These are phyloP conservation scores for Apostichopus japonicus DNA, from an alignment of 35 echinoderm and acorn worm species.

Conservation along the genomic window DNA sequence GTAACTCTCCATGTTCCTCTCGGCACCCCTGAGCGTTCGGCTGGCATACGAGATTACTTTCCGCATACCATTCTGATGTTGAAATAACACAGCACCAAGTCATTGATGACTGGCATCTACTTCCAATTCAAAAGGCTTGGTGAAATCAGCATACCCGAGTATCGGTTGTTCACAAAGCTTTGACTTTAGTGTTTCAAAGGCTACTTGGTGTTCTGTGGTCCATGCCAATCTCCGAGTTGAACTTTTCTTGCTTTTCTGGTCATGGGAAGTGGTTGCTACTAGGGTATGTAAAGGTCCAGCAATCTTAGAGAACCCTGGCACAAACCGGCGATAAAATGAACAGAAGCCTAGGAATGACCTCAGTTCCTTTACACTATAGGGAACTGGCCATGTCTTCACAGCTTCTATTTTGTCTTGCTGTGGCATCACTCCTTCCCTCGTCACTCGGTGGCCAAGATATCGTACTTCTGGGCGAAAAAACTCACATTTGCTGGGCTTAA, in stretches of 20 bases:
- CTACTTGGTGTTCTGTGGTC: slow-evolving; percentile 3
- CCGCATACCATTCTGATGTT: too few species aligned
- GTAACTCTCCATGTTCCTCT: slow-evolving; percentile 48
- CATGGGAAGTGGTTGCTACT: not conserved
- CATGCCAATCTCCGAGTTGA: not conserved
- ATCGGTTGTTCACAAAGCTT: slow-evolving; percentile 32
- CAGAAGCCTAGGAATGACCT: slow-evolving; percentile 49
- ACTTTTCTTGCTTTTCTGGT: not conserved
- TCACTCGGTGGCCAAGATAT: slow-evolving; percentile 18
- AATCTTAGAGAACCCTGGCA: slow-evolving; percentile 62
- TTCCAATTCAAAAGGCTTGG: slow-evolving; percentile 34
- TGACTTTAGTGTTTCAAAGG: slow-evolving; percentile 1
- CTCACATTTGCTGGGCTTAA: too few species aligned
- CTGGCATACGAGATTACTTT: slow-evolving; percentile 36
- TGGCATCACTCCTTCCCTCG: not conserved
- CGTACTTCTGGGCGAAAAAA: too few species aligned
- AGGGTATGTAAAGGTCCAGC: slow-evolving; percentile 21
- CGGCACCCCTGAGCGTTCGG: slow-evolving; percentile 3
- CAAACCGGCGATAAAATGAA: slow-evolving; percentile 53
- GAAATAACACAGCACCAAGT: slow-evolving; percentile 38
- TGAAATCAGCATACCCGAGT: slow-evolving; percentile 42
- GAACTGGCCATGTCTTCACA: slow-evolving; percentile 41
- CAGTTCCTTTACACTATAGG: slow-evolving; percentile 30
- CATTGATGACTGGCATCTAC: slow-evolving; percentile 3
- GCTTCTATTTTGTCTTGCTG: slow-evolving; percentile 31